Conservation (phyloP, 1,140 invertebrate species). For the Drosophila persimilis region DNA sequence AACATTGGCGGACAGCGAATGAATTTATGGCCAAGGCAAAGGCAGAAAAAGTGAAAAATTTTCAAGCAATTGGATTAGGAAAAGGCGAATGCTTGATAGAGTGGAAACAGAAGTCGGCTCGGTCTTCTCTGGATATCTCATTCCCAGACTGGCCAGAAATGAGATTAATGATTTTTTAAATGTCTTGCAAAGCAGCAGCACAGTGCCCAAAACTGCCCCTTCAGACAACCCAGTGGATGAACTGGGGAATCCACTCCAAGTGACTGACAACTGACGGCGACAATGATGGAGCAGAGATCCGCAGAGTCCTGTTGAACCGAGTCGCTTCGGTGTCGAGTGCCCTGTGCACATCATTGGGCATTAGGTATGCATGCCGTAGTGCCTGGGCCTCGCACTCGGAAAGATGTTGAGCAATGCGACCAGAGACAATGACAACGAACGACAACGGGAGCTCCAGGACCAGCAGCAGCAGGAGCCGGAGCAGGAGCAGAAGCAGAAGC, state of each 20-base stretch:
- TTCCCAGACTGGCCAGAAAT: slow-evolving; percentile 29
- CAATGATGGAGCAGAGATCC: slow-evolving; percentile 44
- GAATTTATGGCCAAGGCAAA: slow-evolving; percentile 59
- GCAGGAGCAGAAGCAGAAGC: slow-evolving; percentile 5
- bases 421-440: slow-evolving; percentile 54
- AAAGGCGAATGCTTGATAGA: slow-evolving; percentile 33
- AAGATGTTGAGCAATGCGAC: slow-evolving; percentile 71
- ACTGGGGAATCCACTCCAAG: slow-evolving; percentile 25
- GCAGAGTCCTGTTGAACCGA: slow-evolving; percentile 9
- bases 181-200: slow-evolving; percentile 33
- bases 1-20: slow-evolving; percentile 73
- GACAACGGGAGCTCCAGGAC: neutral
- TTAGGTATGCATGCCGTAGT: slow-evolving; percentile 74
- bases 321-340: slow-evolving; percentile 31
- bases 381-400: slow-evolving; percentile 44
- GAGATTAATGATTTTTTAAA: slow-evolving; percentile 62
- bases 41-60: slow-evolving; percentile 34
- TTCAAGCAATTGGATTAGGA: slow-evolving; percentile 53
- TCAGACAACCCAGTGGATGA: neutral
- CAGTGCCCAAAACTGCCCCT: too few species aligned
- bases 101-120: slow-evolving; percentile 10
- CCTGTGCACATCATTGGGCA: slow-evolving; percentile 75
- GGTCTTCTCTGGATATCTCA: slow-evolving; percentile 4
- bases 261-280: slow-evolving; percentile 49
- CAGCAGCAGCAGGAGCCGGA: slow-evolving; percentile 46